Base-by-base conservation (phyloP, 2,888 invertebrate species). In the Cerastoderma edule region DNA sequence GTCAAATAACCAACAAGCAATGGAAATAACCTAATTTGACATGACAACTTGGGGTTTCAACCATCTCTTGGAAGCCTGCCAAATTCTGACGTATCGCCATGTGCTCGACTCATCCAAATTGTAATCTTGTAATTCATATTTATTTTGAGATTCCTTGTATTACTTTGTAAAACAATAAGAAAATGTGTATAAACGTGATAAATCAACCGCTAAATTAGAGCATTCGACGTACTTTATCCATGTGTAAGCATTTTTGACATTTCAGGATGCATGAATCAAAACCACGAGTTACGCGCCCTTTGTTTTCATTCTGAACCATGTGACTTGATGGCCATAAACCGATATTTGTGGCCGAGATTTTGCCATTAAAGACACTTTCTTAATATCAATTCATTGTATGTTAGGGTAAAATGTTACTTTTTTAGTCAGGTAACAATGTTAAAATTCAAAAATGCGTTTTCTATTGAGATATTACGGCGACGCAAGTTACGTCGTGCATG, bases 261-360 rank as follows among this genome's bases (percentile, higher is more conserved):
- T 50, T 50, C 50, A 27, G 24, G 24, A 50, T 50, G 28, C 57
- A 32, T 57, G 33, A 57, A 57, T 56, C 57, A 57, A 32, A 30
- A 13, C 24, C n/a, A 27, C 30, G 82, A 82, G 83, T 85, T 85
- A 72, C 68, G 56, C 69, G 80, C 85, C 80, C 83, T 84, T 83
- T 86, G 86, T 86, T 84, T 83, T 84, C 86, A 84, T 80, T 78
- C 79, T 72, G 65, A 78, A 82, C 82, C 86, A 86, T 86, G 86
- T 86, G 86, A 83, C 81, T 69, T 39, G 24, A 54, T 22, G 57
- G 64, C 30, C 53, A 24, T 54, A 65, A 79, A 68, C 72, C 78
- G 73, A 54, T 69, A 33, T 57, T 57, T 57, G n/a, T 33, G 33
- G n/a, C 57, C 10, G 6, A n/a, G 5, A 8, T 13, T 57, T 57